Conservation (phyloP, 2,113 vertebrate genomes). For the Otolemur garnettii region DNA sequence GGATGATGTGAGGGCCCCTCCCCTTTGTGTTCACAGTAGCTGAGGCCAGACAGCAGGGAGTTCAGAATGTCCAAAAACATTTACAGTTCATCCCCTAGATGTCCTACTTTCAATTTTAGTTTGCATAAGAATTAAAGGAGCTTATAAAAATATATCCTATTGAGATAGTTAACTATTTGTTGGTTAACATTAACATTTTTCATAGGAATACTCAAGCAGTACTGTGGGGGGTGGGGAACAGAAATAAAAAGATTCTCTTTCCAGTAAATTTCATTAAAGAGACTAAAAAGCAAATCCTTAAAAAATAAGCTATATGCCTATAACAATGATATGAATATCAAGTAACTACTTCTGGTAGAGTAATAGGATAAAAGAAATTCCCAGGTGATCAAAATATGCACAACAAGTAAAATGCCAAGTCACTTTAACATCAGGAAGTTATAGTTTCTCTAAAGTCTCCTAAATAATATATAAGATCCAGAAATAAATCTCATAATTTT, state of each 20-base stretch:
- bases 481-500: conserved; percentile 16
- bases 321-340: neutral
- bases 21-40: neutral
- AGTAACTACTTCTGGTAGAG: neutral
- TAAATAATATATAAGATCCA: conserved; percentile 37
- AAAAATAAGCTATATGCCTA: neutral
- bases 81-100: neutral
- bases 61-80: conserved; percentile 29
- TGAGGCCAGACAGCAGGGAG: neutral
- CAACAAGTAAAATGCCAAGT: conserved; percentile 30
- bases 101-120: neutral
- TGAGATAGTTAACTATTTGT: conserved; percentile 17
- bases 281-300: neutral
- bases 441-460: neutral
- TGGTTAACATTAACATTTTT: conserved; percentile 43
- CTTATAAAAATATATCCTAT: neutral
- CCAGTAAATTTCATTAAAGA: neutral
- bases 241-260: neutral
- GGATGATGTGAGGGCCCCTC: neutral
- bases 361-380: conserved; percentile 1
- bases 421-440: conserved; percentile 22
- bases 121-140: neutral
- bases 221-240: neutral
- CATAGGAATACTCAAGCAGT: conserved; percentile 30
- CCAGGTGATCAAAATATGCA: conserved; percentile 33